These are phyloP conservation scores for Papilio demoleus DNA, from an alignment of 2,888 invertebrate species.

Conservation along the genomic window DNA sequence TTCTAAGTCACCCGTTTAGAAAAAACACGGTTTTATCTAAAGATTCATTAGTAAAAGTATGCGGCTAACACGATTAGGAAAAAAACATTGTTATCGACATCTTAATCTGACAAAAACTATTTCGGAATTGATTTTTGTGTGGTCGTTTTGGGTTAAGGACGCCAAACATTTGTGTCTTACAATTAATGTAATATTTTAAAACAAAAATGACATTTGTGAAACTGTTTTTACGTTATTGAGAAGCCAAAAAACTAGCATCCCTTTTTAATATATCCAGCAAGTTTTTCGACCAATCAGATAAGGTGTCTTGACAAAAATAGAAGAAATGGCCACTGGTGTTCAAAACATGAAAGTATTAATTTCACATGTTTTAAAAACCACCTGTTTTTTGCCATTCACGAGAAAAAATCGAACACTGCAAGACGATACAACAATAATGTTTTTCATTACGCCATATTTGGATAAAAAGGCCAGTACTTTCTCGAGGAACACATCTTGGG, in stretches of 20 bases:
- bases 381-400: not conserved
- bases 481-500: conserved; percentile 31
- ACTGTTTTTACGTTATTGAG: not conserved
- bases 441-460: conserved; percentile 30
- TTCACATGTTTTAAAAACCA: not conserved
- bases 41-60: conserved; percentile 49
- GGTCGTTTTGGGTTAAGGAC: conserved; percentile 15
- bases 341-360: not conserved
- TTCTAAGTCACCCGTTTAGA: conserved; percentile 62
- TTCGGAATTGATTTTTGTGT: conserved; percentile 4
- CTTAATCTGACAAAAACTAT: not conserved
- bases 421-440: conserved; percentile 21
- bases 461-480: conserved; percentile 30
- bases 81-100: conserved; percentile 26
- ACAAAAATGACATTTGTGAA: not conserved
- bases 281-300: no score
- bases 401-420: conserved; percentile 1
- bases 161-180: not conserved
- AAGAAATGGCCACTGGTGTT: not conserved
- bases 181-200: not conserved
- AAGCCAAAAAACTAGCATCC: not conserved
- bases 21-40: conserved; percentile 50
- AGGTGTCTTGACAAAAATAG: no score
- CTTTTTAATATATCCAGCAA: no score
- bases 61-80: conserved; percentile 29